Base-by-base conservation (phyloP, 1,140 invertebrate genomes). In the Orchesella cincta region DNA sequence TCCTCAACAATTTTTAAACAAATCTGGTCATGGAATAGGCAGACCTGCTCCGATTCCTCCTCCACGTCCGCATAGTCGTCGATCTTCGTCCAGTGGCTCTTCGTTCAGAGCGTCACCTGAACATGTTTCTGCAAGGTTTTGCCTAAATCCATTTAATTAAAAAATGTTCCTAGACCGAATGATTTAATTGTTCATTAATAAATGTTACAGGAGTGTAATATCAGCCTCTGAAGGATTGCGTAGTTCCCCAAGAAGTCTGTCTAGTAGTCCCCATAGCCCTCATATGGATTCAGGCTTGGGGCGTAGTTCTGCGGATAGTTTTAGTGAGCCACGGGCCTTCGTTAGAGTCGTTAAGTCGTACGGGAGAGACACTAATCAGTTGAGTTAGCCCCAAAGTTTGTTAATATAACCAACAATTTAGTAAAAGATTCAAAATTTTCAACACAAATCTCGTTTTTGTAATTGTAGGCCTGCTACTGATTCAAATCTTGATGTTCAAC, bases 321-420 rank as follows among this genome's bases (percentile, higher is more conserved):
- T 79, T 36, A 82, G 78, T 46, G 71, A 73, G 29, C 79, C 79
- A 67, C 67, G 79, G 46, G 78, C 81, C n/a, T 82, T 82, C 73
- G 81, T 82, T 26, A 20, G 81, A n/a, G 79, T 80, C 33, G 78
- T 82, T 20, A 82, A 82, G 72, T 80, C 81, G 81, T 82, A 79
- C 79, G 80, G 74, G 5, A 33, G 28, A n/a, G 5, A 64, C n/a
- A n/a, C n/a, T n/a, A n/a, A n/a, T n/a, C n/a, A n/a, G n/a, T n/a
- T n/a, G n/a, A n/a, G n/a, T n/a, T n/a, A n/a, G n/a, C n/a, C n/a
- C n/a, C n/a, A n/a, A n/a, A n/a, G n/a, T n/a, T n/a, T n/a, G n/a
- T n/a, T n/a, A n/a, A n/a, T n/a, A 51, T 51, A 14, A 14, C 46
- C 46, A 51, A 51, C 46, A 14, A 51, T 14, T 51, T 12, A 14